These are phyloP conservation scores for Xenopus borealis DNA, from an alignment of 2,113 vertebrate genomes.

Conservation along the genomic window DNA sequence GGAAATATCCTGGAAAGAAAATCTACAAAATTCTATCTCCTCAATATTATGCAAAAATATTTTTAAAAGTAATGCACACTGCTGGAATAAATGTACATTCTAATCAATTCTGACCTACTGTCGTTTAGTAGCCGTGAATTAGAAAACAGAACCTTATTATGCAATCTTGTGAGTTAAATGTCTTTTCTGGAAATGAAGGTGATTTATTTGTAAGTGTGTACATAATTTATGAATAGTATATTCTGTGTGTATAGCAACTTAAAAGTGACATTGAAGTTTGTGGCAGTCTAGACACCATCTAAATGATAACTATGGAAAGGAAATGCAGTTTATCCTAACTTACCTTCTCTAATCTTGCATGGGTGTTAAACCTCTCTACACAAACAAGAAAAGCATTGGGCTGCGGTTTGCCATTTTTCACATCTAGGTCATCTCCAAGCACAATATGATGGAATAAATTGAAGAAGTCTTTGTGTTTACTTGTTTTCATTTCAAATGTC, in stretches of 20 bases:
- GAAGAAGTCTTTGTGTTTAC: constrained; percentile 76
- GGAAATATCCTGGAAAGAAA: too few species aligned
- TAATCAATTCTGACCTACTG: too few species aligned
- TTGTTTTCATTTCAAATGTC: constrained; percentile 76
- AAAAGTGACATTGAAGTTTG: neutral
- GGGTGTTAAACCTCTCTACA: constrained; percentile 75
- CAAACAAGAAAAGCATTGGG: constrained; percentile 85
- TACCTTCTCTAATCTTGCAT: constrained; percentile 70
- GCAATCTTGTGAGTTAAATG: neutral
- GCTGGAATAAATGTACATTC: too few species aligned
- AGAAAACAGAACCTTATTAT: too few species aligned
- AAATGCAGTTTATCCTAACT: constrained; percentile 20
- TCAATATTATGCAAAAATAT: too few species aligned
- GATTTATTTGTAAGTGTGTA: neutral
- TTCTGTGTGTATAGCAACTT: neutral
- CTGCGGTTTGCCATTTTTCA: constrained; percentile 74
- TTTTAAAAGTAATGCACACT: too few species aligned
- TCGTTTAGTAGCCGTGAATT: too few species aligned
- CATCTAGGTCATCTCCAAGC: constrained; percentile 83
- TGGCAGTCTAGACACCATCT: neutral
- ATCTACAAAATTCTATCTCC: too few species aligned
- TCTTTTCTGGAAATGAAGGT: neutral
- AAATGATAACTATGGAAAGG: neutral
- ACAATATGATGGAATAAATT: constrained; percentile 76
- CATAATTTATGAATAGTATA: too few species aligned